Base-by-base conservation (phyloP, 1,140 invertebrate genomes). In the Tetramorium alpestre region DNA sequence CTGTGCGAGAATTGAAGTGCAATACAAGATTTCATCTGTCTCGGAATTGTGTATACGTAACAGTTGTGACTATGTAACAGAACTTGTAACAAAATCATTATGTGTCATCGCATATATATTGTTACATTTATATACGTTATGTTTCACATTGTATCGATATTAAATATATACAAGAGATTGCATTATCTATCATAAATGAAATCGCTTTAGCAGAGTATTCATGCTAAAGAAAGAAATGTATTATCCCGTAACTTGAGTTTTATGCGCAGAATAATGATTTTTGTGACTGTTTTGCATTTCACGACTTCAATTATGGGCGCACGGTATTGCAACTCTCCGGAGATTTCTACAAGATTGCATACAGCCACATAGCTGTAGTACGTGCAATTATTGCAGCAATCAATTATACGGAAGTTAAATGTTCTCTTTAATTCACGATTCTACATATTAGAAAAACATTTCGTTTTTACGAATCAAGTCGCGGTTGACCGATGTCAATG, bases 331-430 rank as follows among this genome's bases (percentile, higher is more conserved):
- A 58, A 47, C 25, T 47, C 65, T 67, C 38, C n/a, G 33, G 38
- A 82, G 54, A 82, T 82, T 73, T 41, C 65, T 38, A 25, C 67
- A 47, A 73, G 41, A 82, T 82, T 82, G 54, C 67, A 58, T 16
- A 44, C 38, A 49, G n/a, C 41, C 28, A 56, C 25, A 58, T 47
- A 72, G 49, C 51, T 22, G 78, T 82, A 58, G 41, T 82, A 58
- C 33, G 33, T 58, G 80, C 67, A 72, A 72, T 47, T 67, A 18
- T 82, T 60, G 51, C 54, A 5, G 38, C 18, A 58, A 70, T 58
- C 51, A 73, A 82, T 82, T 73, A 82, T 47, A 73, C 22, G 41
- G 25, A 72, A 72, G 41, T 72, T 58, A 3, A 56, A 28, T 11
- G 22, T 11, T 70, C 51, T n/a, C 25, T 58, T 10, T 56, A 70